Conservation (phyloP, 2,888 invertebrate species). For the Crocallis elinguaria region DNA sequence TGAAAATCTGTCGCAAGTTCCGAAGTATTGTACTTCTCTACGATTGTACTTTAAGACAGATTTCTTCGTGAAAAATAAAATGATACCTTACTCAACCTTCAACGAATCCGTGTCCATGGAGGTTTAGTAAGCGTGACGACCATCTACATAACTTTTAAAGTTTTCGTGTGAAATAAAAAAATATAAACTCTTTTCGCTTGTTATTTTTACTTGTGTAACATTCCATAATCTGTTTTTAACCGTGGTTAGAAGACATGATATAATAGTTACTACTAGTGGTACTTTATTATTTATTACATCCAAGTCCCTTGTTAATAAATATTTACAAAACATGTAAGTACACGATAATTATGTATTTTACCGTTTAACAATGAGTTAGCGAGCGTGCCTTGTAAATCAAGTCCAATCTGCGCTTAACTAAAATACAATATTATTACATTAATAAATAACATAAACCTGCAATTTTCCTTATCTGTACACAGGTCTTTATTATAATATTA, state of each 20-base stretch:
- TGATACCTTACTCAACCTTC: no score
- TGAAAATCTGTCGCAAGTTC: no score
- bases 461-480: constrained; percentile 16
- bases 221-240: no score
- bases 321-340: constrained; percentile 13
- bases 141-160: no score
- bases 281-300: background rate
- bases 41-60: no score
- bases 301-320: constrained; percentile 2
- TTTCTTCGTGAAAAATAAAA: no score
- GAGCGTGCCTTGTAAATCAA: constrained; percentile 18
- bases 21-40: no score
- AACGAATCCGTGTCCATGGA: no score
- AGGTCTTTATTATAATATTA: constrained; percentile 10
- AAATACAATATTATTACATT: constrained; percentile 6
- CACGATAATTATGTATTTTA: constrained; percentile 3
- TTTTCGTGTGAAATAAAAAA: no score
- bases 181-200: no score
- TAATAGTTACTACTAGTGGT: constrained; percentile 1
- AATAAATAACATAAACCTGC: constrained; percentile 6
- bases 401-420: background rate
- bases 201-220: no score
- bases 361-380: constrained; percentile 1
- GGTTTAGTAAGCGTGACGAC: no score
- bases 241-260: background rate